Conservation (phyloP, 2,113 vertebrate species). For the Neotoma lepida region DNA sequence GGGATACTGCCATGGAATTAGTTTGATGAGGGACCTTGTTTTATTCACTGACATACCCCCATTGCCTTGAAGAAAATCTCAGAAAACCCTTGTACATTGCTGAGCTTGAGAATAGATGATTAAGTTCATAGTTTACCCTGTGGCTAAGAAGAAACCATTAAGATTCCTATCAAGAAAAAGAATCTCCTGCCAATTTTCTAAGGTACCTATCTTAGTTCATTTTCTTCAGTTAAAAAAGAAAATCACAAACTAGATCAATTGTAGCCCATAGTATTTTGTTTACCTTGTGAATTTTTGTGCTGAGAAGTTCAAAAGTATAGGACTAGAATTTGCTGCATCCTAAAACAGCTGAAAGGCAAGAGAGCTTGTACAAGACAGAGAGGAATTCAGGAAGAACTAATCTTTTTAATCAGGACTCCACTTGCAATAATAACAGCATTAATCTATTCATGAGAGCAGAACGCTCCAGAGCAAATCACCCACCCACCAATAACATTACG, state of each 20-base stretch:
- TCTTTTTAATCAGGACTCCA: neutral
- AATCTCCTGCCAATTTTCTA: constrained; percentile 24
- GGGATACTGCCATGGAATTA: neutral
- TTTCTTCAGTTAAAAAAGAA: neutral
- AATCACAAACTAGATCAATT: neutral
- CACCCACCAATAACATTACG: neutral
- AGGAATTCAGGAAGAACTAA: neutral
- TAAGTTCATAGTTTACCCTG: neutral
- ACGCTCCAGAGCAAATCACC: neutral
- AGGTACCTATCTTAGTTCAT: neutral
- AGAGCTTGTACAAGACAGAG: neutral
- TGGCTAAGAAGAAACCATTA: neutral
- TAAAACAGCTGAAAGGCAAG: neutral
- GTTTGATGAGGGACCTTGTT: neutral
- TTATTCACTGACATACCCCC: neutral
- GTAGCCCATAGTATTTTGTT: neutral
- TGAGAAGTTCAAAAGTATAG: neutral
- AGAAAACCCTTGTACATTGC: neutral
- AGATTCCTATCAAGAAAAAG: neutral
- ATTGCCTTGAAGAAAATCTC: neutral
- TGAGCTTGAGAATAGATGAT: neutral
- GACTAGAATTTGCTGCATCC: neutral
- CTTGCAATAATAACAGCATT: neutral
- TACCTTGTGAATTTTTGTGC: neutral
- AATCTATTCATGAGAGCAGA: neutral